These are phyloP conservation scores for Chirona hameri DNA, from an alignment of 2,888 invertebrate species.

Conservation along the genomic window DNA sequence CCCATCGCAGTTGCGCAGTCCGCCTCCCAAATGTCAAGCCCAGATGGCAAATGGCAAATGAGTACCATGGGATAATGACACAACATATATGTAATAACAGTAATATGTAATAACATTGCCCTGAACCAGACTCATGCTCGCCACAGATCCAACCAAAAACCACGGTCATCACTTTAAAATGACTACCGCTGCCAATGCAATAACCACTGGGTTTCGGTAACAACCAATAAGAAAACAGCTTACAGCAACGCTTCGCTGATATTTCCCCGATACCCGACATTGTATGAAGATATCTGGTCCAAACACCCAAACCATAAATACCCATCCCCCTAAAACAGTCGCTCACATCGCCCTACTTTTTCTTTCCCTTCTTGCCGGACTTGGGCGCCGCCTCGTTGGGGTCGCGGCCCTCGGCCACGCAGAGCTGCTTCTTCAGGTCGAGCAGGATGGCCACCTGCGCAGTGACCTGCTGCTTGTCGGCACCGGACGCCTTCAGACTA, in stretches of 20 bases:
- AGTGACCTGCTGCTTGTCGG: slow-evolving; percentile 70
- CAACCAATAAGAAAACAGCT: neutral
- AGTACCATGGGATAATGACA: too few relatives aligned
- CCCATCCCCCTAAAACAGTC: neutral
- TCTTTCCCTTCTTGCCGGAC: slow-evolving; percentile 36
- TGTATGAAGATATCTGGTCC: neutral
- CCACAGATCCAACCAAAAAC: too few relatives aligned
- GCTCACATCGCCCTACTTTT: slow-evolving; percentile 31
- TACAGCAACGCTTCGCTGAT: neutral
- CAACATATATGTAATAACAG: too few relatives aligned
- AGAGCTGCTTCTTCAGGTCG: slow-evolving; percentile 67
- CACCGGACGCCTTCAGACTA: slow-evolving; percentile 64
- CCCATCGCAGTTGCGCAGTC: too few relatives aligned
- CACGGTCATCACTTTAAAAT: neutral
- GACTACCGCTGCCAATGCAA: neutral
- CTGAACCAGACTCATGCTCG: too few relatives aligned
- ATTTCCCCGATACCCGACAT: neutral
- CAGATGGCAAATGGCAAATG: too few relatives aligned
- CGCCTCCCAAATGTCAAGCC: too few relatives aligned
- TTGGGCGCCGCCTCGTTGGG: slow-evolving; percentile 25
- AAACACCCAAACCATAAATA: neutral
- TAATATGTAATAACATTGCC: too few relatives aligned
- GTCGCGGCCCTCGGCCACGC: slow-evolving; percentile 42
- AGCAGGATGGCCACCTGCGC: slow-evolving; percentile 69
- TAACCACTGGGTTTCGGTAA: neutral